Base-by-base conservation (phyloP, 2,113 vertebrate species). In the Microcebus ravelobensis region DNA sequence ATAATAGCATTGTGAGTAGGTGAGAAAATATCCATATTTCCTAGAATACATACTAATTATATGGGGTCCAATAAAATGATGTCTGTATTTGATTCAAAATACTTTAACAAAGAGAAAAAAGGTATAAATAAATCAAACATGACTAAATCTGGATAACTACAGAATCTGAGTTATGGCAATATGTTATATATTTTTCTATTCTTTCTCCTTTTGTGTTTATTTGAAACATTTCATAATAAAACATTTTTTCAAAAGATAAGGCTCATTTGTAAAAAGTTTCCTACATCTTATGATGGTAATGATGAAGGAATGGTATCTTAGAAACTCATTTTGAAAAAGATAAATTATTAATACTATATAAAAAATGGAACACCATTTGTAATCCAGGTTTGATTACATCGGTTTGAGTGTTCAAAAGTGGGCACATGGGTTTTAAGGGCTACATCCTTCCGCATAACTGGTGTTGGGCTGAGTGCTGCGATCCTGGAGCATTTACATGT, bases 151-250 rank as follows among this genome's bases (percentile, higher is more conserved):
- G 77, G 82, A 14, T 39, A 91, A 77, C 23, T 83, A 18, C 18
- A 61, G 27, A 86, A 79, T 73, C 6, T 55, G 55, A 79, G 34
- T 79, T 27, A 95, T 34, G 25, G 12, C 1, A 81, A 48, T 36
- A 76, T 7, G 4, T 6, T 68, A 27, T 52, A 39, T 34, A 50
- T 21, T 55, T 1, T 23, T 55, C 27, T 67, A 42, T 67, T 50
- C 21, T 81, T 70, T 81, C 17, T 55, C 23, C 12, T 89, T 86
- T 91, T 79, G n/a, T 52, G 36, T 76, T 20, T 91, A 27, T 15
- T 55, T 94, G 5, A 93, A 88, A 87, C 4, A 25, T 89, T 79
- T 90, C 50, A 74, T 42, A 87, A 92, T 90, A 63, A 80, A 79
- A 76, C 4, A 31, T 9, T 52, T 67, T 74, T 52, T 17, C 7